Evolutionary conservation across 2,113 vertebrate species (phyloP).

Genomic region (Lutjanus erythropterus): DNA sequence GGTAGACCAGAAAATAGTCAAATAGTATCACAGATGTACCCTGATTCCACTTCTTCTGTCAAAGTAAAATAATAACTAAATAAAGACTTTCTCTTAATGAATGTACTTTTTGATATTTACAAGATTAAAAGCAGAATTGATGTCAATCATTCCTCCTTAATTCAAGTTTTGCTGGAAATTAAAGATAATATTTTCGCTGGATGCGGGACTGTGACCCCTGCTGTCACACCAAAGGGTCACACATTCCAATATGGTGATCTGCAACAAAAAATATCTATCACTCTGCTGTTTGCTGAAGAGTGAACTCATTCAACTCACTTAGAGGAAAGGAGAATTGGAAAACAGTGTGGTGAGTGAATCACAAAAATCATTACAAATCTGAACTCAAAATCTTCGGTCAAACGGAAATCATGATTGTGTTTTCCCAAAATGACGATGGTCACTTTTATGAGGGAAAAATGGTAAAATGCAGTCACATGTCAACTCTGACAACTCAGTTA

Average conservation of each 20-base stretch:
- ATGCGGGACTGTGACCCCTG: constrained; percentile 31
- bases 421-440: constrained; percentile 3
- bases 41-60: constrained; percentile 18
- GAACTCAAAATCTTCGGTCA: constrained; percentile 19
- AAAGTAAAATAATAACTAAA: constrained; percentile 1
- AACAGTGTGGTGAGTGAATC: constrained; percentile 19
- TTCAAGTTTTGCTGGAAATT: constrained; percentile 18
- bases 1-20: constrained; percentile 42
- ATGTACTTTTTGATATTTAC: neutral
- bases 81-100: neutral
- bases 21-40: constrained; percentile 62
- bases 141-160: constrained; percentile 1
- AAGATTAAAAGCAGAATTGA: neutral
- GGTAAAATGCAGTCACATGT: constrained; percentile 5
- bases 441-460: constrained; percentile 14
- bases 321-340: constrained; percentile 38
- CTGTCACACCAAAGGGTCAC: constrained; percentile 56
- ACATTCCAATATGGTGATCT: constrained; percentile 65
- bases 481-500: neutral
- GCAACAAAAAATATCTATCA: constrained; percentile 7
- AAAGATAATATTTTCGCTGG: constrained; percentile 53
- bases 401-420: constrained; percentile 24
- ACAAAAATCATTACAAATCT: constrained; percentile 34
- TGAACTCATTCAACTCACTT: constrained; percentile 69
- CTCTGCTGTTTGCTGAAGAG: constrained; percentile 45